Evolutionary conservation across 2,113 vertebrate species (phyloP).

Genomic region (Peromyscus californicus): DNA sequence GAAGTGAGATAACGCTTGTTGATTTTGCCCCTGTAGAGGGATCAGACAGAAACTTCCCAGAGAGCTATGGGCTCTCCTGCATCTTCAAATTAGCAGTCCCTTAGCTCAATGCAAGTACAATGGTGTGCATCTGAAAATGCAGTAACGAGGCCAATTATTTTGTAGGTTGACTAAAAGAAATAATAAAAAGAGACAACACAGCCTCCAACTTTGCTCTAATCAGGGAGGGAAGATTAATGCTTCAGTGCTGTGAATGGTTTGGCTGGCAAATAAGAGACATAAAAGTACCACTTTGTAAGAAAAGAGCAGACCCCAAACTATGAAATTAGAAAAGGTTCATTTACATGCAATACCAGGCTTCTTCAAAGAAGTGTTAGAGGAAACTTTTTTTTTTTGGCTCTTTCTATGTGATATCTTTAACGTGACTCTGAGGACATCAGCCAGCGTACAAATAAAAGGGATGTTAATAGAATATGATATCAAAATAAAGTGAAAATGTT

Average conservation of each 20-base stretch:
- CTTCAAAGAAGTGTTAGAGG: neutral
- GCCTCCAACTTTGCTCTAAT: neutral
- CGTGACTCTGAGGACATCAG: neutral
- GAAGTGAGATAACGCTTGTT: neutral
- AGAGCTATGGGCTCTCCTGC: neutral
- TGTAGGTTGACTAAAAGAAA: neutral
- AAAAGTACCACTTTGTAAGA: neutral
- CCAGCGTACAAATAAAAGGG: slow-evolving; percentile 26
- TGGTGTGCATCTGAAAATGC: neutral
- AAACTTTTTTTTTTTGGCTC: neutral
- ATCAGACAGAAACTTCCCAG: slow-evolving; percentile 38
- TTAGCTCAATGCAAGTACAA: neutral
- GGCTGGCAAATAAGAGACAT: neutral
- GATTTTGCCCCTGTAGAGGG: slow-evolving; percentile 49
- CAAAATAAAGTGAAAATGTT: slow-evolving; percentile 28
- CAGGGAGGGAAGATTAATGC: neutral
- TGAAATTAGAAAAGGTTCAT: neutral
- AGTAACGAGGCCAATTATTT: neutral
- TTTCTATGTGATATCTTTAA: neutral
- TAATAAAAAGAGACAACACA: neutral
- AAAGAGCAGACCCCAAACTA: neutral
- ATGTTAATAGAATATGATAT: neutral
- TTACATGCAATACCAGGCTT: neutral
- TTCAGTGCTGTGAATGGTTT: neutral
- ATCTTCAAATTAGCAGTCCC: neutral